A percentile compares a stretch with the other conserved stretches of the same genome.
Conservation (phyloP, 2,888 invertebrate species). For the Diachrysia chrysitis region DNA sequence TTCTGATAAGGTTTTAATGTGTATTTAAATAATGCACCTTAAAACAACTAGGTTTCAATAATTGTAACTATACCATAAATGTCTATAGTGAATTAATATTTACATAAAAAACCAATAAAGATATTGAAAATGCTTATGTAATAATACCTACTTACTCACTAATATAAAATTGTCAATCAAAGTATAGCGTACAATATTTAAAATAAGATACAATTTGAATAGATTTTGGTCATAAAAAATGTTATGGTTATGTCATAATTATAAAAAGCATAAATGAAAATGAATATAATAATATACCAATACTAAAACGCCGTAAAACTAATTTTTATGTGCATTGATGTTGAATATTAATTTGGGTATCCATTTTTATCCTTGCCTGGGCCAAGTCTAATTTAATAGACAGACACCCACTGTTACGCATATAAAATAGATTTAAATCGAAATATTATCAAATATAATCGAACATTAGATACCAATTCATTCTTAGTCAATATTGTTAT, state of each 20-base stretch:
- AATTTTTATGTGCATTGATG: neutral
- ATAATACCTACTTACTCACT: neutral
- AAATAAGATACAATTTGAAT: neutral
- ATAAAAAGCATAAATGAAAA: neutral
- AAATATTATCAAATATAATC: slow-evolving; percentile 2
- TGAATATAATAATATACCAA: no score
- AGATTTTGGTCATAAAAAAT: slow-evolving; percentile 1
- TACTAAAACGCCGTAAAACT: neutral
- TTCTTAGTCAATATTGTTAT: slow-evolving; percentile 20
- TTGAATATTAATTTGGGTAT: neutral
- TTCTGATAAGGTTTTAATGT: neutral
- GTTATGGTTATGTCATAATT: neutral
- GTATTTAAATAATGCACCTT: neutral
- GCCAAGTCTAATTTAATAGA: neutral
- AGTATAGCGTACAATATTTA: neutral
- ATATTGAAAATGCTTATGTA: neutral
- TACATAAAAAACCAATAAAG: neutral
- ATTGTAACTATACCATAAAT: neutral
- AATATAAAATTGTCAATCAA: neutral
- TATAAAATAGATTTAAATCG: neutral
- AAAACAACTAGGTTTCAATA: neutral
- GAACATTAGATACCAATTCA: slow-evolving; percentile 1
- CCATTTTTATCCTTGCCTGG: neutral
- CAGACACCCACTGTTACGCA: neutral
- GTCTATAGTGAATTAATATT: neutral